A percentile compares a stretch with the other conserved stretches of the same genome.
Conservation (phyloP, 1,140 invertebrate species). For the Ooceraea biroi region DNA sequence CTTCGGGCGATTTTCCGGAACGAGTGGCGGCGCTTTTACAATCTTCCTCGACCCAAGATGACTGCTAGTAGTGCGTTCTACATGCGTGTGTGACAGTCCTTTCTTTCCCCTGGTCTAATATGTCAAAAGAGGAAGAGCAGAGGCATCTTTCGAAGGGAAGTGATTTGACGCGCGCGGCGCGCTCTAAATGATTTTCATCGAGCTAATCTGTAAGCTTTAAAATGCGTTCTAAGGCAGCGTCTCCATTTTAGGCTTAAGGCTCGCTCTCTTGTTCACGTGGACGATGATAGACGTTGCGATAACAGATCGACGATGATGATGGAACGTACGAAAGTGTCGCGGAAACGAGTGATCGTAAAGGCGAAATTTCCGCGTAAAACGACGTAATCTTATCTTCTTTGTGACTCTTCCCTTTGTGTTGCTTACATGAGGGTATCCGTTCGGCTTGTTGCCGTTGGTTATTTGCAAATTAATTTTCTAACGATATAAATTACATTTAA, state of each 20-base stretch:
- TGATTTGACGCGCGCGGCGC: not conserved
- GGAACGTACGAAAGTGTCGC: not conserved
- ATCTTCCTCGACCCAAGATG: slow-evolving; percentile 79
- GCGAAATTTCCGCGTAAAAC: slow-evolving; percentile 6
- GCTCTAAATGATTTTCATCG: slow-evolving; percentile 47
- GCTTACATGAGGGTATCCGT: not conserved
- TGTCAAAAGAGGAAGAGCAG: not conserved
- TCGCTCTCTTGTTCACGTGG: slow-evolving; percentile 31
- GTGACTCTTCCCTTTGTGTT: slow-evolving; percentile 32
- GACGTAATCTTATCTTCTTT: not conserved
- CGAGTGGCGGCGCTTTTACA: slow-evolving; percentile 79
- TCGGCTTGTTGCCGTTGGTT: not conserved
- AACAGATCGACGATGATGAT: slow-evolving; percentile 5
- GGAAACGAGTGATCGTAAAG: not conserved
- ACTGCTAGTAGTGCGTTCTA: slow-evolving; percentile 78
- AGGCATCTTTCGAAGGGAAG: slow-evolving; percentile 1
- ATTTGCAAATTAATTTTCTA: not conserved
- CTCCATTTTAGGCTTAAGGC: slow-evolving; percentile 17
- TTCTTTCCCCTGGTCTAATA: not conserved
- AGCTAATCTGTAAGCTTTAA: slow-evolving; percentile 53
- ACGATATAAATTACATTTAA: not conserved
- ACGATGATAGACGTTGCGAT: slow-evolving; percentile 18
- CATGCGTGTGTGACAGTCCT: not conserved
- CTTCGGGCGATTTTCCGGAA: slow-evolving; percentile 77
- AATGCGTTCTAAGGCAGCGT: slow-evolving; percentile 29